Percentiles rank a stretch among this genome's conserved stretches.
These are phyloP conservation scores for Clusia tigrina DNA, from an alignment of 2,888 invertebrate genomes.

Conservation along the genomic window DNA sequence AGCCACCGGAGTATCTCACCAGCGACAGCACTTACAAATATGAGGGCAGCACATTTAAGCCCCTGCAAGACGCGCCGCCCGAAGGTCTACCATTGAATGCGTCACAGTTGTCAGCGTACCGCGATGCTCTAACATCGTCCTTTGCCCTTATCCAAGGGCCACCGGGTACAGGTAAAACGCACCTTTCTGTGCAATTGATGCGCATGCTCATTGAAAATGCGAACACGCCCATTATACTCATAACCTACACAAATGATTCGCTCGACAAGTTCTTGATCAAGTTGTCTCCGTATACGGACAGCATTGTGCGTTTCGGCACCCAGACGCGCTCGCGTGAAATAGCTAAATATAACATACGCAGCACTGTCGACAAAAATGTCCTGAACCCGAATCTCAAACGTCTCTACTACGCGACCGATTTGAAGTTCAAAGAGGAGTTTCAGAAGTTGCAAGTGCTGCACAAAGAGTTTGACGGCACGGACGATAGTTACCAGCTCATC, in stretches of 20 bases:
- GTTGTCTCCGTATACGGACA: constrained; percentile 68
- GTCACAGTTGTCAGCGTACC: constrained; percentile 74
- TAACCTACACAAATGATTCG: constrained; percentile 88
- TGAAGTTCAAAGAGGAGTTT: constrained; percentile 54
- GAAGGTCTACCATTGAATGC: constrained; percentile 67
- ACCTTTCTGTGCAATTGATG: constrained; percentile 78
- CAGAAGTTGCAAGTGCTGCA: constrained; percentile 50
- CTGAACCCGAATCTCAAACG: constrained; percentile 49
- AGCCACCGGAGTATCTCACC: constrained; percentile 62
- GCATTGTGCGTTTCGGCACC: constrained; percentile 75
- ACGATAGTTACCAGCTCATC: constrained; percentile 49
- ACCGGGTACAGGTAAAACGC: constrained; percentile 89
- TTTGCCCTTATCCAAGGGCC: constrained; percentile 86
- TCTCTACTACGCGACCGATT: constrained; percentile 49
- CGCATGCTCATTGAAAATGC: constrained; percentile 72
- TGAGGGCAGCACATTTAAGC: constrained; percentile 42
- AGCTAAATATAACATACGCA: constrained; percentile 66
- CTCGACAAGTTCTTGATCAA: constrained; percentile 86
- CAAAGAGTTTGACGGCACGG: constrained; percentile 56
- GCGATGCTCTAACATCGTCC: constrained; percentile 74
- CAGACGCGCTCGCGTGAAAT: constrained; percentile 71
- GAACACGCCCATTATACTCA: constrained; percentile 72
- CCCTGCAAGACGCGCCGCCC: constrained; percentile 59
- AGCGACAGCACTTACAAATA: constrained; percentile 37
- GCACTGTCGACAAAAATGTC: constrained; percentile 32